Conservation (phyloP, 2,797 vertebrate genomes). For the Anguilla anguilla region DNA sequence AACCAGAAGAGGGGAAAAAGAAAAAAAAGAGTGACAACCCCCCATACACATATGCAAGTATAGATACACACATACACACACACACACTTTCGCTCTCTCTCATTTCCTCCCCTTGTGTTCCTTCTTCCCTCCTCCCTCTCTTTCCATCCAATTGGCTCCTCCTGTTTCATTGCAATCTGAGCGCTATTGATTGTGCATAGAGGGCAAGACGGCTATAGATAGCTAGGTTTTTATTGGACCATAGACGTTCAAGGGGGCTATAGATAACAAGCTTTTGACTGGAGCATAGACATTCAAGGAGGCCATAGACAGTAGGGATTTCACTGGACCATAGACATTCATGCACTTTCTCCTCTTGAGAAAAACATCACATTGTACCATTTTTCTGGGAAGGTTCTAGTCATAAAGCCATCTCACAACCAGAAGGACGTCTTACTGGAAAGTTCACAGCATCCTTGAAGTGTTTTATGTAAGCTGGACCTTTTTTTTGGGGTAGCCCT, state of each 20-base stretch:
- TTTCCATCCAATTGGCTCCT: neutral
- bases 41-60: too few relatives aligned
- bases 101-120: neutral
- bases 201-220: neutral
- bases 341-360: neutral
- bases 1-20: too few relatives aligned
- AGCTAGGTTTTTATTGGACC: neutral
- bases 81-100: too few relatives aligned
- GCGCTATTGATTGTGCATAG: neutral
- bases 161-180: neutral
- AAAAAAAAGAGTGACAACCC: too few relatives aligned
- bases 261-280: neutral
- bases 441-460: neutral
- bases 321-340: neutral
- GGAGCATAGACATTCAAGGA: neutral
- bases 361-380: neutral
- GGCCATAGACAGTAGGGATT: neutral
- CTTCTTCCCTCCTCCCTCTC: neutral
- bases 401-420: neutral
- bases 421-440: neutral
- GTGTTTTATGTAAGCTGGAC: neutral
- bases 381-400: neutral
- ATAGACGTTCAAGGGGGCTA: neutral
- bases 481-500: neutral
- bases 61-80: too few relatives aligned